Base-by-base conservation (phyloP, 2,888 invertebrate species). In the Axea sp. region DNA sequence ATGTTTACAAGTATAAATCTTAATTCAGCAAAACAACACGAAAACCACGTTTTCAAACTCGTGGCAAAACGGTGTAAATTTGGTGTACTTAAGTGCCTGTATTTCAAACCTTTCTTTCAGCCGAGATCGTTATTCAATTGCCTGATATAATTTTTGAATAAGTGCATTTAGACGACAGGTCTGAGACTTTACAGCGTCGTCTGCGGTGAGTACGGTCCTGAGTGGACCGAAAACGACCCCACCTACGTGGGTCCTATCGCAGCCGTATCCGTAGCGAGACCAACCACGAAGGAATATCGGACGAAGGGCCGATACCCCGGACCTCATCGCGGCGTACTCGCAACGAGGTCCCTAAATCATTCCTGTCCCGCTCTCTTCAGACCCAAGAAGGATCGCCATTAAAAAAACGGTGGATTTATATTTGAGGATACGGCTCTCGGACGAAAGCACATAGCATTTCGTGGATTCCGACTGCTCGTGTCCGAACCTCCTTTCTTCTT, bases 291-390 rank as follows among this genome's bases (percentile, higher is more conserved):
- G 68, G 64, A 55, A 75, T 59, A 75, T 57, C 72, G 39, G 47
- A 51, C 73, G 57, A 71, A 49, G 55, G 55, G 71, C 59, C 62
- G 53, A 73, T 76, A 73, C 59, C 51, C 67, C 35, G 68, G 49
- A 62, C 67, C 55, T 68, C 65, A 64, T 76, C 65, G 68, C 72
- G 81, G 82, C 82, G 84, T 84, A 85, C 86, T 86, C 84, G 84
- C 83, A 84, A 85, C 85, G 84, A 86, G 80, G 82, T 78, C 81
- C 80, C 81, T 86, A 87, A 86, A 87, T 86, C 87, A 86, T 71
- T 76, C 74, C 77, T 74, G 68, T 75, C 76, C 75, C 73, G 73
- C 76, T 75, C 72, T 35, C 53, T 64, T 67, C 64, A 45, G 64
- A 45, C 59, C 67, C 62, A 37, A 68, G 71, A 67, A 68, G 68